Percentiles rank a stretch among this genome's conserved stretches.
These are phyloP conservation scores for Hyles euphorbiae DNA, from an alignment of 1,140 invertebrate species.

Conservation along the genomic window DNA sequence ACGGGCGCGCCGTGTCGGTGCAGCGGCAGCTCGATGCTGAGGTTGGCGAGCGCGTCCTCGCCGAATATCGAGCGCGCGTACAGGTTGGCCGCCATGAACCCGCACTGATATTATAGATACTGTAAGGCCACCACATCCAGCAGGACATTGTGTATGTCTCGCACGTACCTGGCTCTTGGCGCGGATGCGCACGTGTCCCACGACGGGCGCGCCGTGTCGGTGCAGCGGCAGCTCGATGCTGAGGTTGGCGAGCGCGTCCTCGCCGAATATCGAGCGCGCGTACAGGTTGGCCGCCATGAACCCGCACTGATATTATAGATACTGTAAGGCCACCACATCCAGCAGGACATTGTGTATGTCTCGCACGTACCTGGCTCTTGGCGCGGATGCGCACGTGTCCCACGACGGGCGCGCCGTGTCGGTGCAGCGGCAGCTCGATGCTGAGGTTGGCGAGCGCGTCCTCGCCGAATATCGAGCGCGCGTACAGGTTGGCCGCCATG, in stretches of 20 bases:
- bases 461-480: constrained; percentile 98
- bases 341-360: no score
- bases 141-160: no score
- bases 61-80: constrained; percentile 99
- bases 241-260: constrained; percentile 98
- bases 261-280: constrained; percentile 98
- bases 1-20: no score
- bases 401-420: no score
- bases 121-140: no score
- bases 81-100: constrained; percentile 99
- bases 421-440: no score
- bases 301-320: constrained; percentile 86
- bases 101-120: no score
- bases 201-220: no score
- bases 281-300: constrained; percentile 99
- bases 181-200: constrained; percentile 91
- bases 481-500: constrained; percentile 99
- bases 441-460: constrained; percentile 98
- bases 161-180: constrained; percentile 95
- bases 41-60: constrained; percentile 98
- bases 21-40: constrained; percentile 99
- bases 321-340: no score
- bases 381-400: constrained; percentile 94
- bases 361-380: constrained; percentile 95
- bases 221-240: no score